Evolutionary conservation across 2,888 invertebrate genomes (phyloP).

Genomic region (Eremobia ochroleuca): DNA sequence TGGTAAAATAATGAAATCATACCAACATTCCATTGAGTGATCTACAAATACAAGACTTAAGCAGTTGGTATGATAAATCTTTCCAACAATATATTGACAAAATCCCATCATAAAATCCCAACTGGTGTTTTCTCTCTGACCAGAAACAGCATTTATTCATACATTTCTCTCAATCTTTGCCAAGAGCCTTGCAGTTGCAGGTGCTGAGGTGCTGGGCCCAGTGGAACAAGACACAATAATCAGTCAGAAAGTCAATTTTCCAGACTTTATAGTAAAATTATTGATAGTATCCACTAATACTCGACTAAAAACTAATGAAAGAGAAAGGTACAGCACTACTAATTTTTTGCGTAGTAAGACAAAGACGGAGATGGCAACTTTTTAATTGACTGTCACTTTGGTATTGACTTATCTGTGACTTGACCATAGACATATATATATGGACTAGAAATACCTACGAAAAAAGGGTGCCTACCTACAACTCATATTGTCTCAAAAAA

Average conservation of each 20-base stretch:
- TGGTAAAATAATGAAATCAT: neutral
- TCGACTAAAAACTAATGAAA: neutral
- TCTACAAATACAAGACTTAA: neutral
- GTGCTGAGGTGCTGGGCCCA: neutral
- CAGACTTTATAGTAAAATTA: neutral
- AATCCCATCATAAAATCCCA: neutral
- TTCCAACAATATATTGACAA: neutral
- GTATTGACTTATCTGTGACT: too few species aligned
- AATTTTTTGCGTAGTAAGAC: neutral
- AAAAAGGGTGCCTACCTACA: too few species aligned
- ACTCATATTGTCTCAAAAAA: too few species aligned
- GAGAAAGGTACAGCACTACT: neutral
- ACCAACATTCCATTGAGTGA: neutral
- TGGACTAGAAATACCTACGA: too few species aligned
- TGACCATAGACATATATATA: too few species aligned
- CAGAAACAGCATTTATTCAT: neutral
- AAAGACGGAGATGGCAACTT: slow-evolving; percentile 13
- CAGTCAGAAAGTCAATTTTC: neutral
- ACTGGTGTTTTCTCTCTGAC: neutral
- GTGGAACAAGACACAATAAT: neutral
- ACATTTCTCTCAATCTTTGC: neutral
- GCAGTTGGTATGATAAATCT: neutral
- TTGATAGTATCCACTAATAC: neutral
- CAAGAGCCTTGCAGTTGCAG: neutral
- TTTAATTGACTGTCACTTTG: neutral